A percentile compares a stretch with the other conserved stretches of the same genome.
phyloP scores from a whole-genome alignment of 2,888 invertebrate species.

The Glaucopsyche alexis region DNA sequence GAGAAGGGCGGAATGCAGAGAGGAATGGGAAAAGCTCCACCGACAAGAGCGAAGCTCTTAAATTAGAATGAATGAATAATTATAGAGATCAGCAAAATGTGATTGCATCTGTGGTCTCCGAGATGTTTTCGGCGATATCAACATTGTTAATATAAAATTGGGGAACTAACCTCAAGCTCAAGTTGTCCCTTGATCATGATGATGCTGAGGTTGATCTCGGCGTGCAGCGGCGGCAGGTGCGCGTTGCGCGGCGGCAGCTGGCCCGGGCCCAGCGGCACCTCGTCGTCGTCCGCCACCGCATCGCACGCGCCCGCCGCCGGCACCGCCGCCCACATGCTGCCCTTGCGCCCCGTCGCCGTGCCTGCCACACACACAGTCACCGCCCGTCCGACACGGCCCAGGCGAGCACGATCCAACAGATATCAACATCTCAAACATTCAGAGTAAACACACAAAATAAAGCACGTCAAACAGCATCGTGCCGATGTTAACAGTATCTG shows the following conservation, averaged over 20 bases:
- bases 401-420: constrained; percentile 43
- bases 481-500: constrained; percentile 69
- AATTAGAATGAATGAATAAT: no score
- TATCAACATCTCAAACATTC: constrained; percentile 73
- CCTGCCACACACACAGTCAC: constrained; percentile 57
- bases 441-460: constrained; percentile 73
- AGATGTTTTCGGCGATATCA: no score
- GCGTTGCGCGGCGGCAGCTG: constrained; percentile 90
- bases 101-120: no score
- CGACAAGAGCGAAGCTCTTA: no score
- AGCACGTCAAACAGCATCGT: constrained; percentile 80
- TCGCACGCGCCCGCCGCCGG: constrained; percentile 68
- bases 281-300: constrained; percentile 63
- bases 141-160: not conserved
- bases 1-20: no score
- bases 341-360: constrained; percentile 78
- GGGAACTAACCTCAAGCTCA: constrained; percentile 85
- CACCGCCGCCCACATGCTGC: constrained; percentile 79
- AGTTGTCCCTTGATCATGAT: constrained; percentile 94
- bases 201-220: constrained; percentile 92
- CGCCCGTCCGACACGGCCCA: constrained; percentile 38
- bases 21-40: no score
- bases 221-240: constrained; percentile 84
- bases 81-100: no score
- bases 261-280: constrained; percentile 86